A percentile compares a stretch with the other conserved stretches of the same genome.
phyloP scores from a whole-genome alignment of 2,888 invertebrate species.

The Gonocerus acuteangulatus region DNA sequence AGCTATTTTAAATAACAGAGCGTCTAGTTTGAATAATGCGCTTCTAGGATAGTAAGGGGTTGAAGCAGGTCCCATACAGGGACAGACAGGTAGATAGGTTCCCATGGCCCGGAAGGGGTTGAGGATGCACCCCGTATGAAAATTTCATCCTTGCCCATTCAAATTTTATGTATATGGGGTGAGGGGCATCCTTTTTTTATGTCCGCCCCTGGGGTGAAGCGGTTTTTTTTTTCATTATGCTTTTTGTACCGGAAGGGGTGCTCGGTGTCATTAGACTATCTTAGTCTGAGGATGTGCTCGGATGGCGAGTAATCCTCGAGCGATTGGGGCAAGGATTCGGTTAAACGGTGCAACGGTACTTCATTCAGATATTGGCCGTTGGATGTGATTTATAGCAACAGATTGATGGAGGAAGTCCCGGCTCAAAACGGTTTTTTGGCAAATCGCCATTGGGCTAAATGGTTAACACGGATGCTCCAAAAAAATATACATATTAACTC shows the following conservation, averaged over 20 bases:
- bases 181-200: slow-evolving; percentile 20
- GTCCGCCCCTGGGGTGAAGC: slow-evolving; percentile 21
- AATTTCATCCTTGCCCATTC: slow-evolving; percentile 33
- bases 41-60: slow-evolving; percentile 24
- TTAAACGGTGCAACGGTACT: too few relatives aligned
- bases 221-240: slow-evolving; percentile 6
- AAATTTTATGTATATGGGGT: slow-evolving; percentile 36
- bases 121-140: slow-evolving; percentile 31
- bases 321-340: background rate
- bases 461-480: too few relatives aligned
- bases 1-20: slow-evolving; percentile 37
- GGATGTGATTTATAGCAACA: too few relatives aligned
- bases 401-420: too few relatives aligned
- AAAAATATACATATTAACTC: too few relatives aligned
- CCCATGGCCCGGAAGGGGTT: slow-evolving; percentile 33
- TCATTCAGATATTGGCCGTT: too few relatives aligned
- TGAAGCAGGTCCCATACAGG: slow-evolving; percentile 15
- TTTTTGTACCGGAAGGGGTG: slow-evolving; percentile 7
- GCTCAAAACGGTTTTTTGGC: too few relatives aligned
- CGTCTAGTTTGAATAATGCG: slow-evolving; percentile 36
- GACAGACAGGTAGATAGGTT: slow-evolving; percentile 30
- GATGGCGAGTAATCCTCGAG: slow-evolving; percentile 7
- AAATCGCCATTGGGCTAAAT: too few relatives aligned
- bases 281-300: slow-evolving; percentile 3
- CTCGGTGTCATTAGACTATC: slow-evolving; percentile 18